Evolutionary conservation across 2,888 invertebrate genomes (phyloP).

Genomic region (Acleris holmiana): DNA sequence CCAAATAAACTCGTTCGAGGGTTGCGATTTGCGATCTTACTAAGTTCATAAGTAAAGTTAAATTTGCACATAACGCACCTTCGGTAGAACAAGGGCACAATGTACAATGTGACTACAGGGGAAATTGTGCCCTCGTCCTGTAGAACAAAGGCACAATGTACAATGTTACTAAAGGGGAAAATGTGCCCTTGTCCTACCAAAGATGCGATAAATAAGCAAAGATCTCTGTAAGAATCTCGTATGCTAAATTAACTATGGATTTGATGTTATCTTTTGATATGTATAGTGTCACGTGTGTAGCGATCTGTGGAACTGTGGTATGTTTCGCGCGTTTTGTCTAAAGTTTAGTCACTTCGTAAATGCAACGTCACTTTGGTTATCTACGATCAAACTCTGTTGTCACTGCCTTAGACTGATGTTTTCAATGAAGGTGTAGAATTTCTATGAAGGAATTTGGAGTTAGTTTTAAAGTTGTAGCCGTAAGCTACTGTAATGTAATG

Average conservation of each 20-base stretch:
- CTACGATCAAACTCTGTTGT: slow-evolving; percentile 68
- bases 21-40: slow-evolving; percentile 15
- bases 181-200: too few species aligned
- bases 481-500: slow-evolving; percentile 66
- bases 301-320: slow-evolving; percentile 20
- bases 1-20: slow-evolving; percentile 20
- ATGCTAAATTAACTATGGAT: slow-evolving; percentile 40
- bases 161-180: too few species aligned
- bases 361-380: slow-evolving; percentile 38
- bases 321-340: slow-evolving; percentile 12
- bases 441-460: slow-evolving; percentile 70
- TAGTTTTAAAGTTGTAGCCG: slow-evolving; percentile 60
- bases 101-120: too few species aligned
- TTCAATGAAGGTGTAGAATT: slow-evolving; percentile 63
- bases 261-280: slow-evolving; percentile 34
- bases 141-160: too few species aligned
- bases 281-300: slow-evolving; percentile 26
- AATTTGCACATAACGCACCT: slow-evolving; percentile 25
- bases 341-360: slow-evolving; percentile 30
- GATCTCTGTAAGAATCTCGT: slow-evolving; percentile 60
- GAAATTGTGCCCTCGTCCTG: too few species aligned
- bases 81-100: too few species aligned
- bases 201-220: too few species aligned
- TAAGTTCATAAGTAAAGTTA: slow-evolving; percentile 20
- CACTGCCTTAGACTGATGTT: slow-evolving; percentile 83